Evolutionary conservation across 2,113 vertebrate species (phyloP).

Genomic region (Nerophis ophidion): DNA sequence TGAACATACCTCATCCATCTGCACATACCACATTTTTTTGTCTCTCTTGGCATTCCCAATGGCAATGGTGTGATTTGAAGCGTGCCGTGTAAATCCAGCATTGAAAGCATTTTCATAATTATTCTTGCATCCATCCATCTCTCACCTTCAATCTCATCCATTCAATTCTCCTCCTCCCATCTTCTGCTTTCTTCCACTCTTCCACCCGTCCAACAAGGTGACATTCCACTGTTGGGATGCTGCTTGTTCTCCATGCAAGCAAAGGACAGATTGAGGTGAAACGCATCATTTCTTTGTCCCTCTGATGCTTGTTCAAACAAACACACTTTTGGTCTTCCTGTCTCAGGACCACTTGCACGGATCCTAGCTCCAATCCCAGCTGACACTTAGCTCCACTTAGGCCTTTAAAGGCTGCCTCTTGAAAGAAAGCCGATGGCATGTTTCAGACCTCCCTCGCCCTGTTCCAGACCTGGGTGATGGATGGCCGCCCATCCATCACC

Average conservation of each 20-base stretch:
- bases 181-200: conserved; percentile 30
- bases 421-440: conserved; percentile 7
- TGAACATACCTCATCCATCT: no score
- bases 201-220: conserved; percentile 25
- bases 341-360: conserved; percentile 23
- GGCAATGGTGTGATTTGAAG: background rate
- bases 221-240: conserved; percentile 41
- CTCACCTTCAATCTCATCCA: conserved; percentile 8
- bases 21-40: background rate
- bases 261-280: conserved; percentile 48
- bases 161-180: conserved; percentile 21
- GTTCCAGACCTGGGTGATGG: conserved; percentile 30
- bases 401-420: conserved; percentile 33
- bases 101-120: conserved; percentile 3
- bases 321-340: conserved; percentile 36
- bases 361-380: conserved; percentile 35
- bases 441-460: conserved; percentile 22
- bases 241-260: conserved; percentile 40
- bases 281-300: conserved; percentile 7
- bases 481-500: conserved; percentile 37
- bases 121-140: conserved; percentile 6
- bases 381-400: conserved; percentile 31
- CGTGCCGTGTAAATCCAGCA: background rate
- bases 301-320: conserved; percentile 26
- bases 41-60: background rate